Evolutionary conservation across 2,797 vertebrate genomes (phyloP), one percentile per base, ranked within the genome.

Genomic region (Hemitrygon akajei): DNA sequence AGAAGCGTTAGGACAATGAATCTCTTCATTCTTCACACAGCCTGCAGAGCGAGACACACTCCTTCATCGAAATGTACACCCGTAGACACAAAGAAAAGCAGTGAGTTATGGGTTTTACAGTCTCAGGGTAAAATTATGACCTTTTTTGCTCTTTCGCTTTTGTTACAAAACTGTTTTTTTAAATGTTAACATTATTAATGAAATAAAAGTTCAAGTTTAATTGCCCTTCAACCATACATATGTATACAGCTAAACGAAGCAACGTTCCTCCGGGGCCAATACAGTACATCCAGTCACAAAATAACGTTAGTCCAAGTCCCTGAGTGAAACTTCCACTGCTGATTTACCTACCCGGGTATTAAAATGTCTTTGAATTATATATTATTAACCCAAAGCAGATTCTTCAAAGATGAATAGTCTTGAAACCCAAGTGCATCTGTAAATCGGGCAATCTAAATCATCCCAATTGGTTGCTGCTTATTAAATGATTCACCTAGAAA

Each of bases 11-110:
- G 94, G 1, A 2, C 75, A 0, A 47, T 94, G 0, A 95, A 63
- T 63, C 94, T 93, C 95, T 95, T 97, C 96, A 96, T 96, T 94
- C 56, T 94, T 30, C 40, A 56, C 73, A 47, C 22, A 40, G 89
- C 10, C 89, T 93, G 91, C 91, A 56, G 22, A 75, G 25, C 37
- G 75, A 47, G 71, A 30, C 86, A 89, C 60, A 14, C 16, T 89
- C 63, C 20, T 69, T 89, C 20, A 69, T 37, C n/a, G n/a, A 89
- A 69, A 47, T 30, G 18, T 75, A 6, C 22, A 75, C 27, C 69
- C 27, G 3, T 7, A n/a, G 25, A 56, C 91, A 93, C 71, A 76
- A 18, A 56, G 86, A 22, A 34, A 66, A 63, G n/a, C 0, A 87
- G 47, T 34, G 40, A 87, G 10, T 22, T 1, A 47, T 30, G 16